Base-by-base conservation (phyloP, 64 coral and sea anemone genomes). In the Astreopora myriophthalma region DNA sequence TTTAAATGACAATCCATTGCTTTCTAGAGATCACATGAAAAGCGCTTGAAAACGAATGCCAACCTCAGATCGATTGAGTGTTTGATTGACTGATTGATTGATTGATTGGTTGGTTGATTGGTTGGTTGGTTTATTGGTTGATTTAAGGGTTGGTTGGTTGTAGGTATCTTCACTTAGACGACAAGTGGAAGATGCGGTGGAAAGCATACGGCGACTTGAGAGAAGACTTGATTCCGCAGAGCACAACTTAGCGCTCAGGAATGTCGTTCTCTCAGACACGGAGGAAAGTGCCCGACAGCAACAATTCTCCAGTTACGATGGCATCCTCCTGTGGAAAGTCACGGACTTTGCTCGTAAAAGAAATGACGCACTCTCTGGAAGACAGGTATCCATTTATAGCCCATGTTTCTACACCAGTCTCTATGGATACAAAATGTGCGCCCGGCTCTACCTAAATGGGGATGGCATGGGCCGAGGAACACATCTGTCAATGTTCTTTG, bases 271-370 rank as follows among this genome's bases (percentile, higher is more conserved):
- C 11, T 48, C 80, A 35, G 90, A 86, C 28, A 82, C 76, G 0
- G 89, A 85, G 51, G 89, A 92, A 74, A 19, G 32, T 23, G 16
- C 74, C 0, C 80, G 71, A 1, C 34, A 64, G 36, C 46, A 62
- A 32, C 44, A 80, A 19, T 31, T 39, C 8, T 75, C 64, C 12
- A 92, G 36, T 12, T 75, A 64, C 20, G 81, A 92, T 76, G 82
- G 90, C 14, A 77, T 63, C 37, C 34, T 86, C 19, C 52, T 92
- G 0, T 92, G 80, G 79, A 92, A 92, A 39, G 71, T 92, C 70
- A 66, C 79, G 14, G 69, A 92, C 14, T 68, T 85, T 14, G 80
- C 90, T 33, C 38, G 71, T 19, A 64, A 70, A 42, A 82, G 69
- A 17, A 69, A 72, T 23, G 90, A 92, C 32, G 90, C 90, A 5